phyloP scores from a whole-genome alignment of 1,140 invertebrate species.

The Brachionus plicatilis region DNA sequence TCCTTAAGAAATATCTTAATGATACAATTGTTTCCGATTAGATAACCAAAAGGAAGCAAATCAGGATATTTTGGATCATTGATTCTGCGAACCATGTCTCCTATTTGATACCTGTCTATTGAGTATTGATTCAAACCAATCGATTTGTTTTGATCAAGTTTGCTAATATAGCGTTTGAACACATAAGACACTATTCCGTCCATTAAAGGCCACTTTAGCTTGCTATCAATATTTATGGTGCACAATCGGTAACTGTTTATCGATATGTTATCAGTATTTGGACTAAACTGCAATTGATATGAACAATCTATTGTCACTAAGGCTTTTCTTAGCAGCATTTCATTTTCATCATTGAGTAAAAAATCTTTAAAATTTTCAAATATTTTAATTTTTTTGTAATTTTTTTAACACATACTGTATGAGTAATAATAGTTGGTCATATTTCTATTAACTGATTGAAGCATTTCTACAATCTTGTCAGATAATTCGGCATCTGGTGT shows the following conservation, averaged over 20 bases:
- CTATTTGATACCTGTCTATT: constrained; percentile 28
- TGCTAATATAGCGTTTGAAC: neutral
- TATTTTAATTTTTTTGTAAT: neutral
- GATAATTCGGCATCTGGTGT: neutral
- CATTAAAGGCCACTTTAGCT: constrained; percentile 24
- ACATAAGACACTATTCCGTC: constrained; percentile 15
- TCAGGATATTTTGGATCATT: constrained; percentile 65
- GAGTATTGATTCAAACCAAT: constrained; percentile 13
- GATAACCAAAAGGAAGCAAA: constrained; percentile 82
- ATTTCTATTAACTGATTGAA: constrained; percentile 4
- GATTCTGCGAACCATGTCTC: neutral
- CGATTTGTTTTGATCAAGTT: neutral
- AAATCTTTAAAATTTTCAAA: constrained; percentile 7
- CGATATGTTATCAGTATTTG: neutral
- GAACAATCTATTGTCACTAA: constrained; percentile 29
- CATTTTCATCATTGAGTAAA: constrained; percentile 30
- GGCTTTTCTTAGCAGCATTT: constrained; percentile 27
- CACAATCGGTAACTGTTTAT: neutral
- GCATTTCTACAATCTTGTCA: neutral
- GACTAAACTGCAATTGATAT: neutral
- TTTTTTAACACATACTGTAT: neutral
- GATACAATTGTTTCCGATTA: constrained; percentile 70
- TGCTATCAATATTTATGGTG: constrained; percentile 28
- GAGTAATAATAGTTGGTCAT: constrained; percentile 5
- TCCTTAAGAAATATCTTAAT: constrained; percentile 62